Percentiles rank a stretch among this genome's conserved stretches.
Evolutionary conservation across 2,888 invertebrate genomes (phyloP).

Genomic region (Dasypogon diadema): DNA sequence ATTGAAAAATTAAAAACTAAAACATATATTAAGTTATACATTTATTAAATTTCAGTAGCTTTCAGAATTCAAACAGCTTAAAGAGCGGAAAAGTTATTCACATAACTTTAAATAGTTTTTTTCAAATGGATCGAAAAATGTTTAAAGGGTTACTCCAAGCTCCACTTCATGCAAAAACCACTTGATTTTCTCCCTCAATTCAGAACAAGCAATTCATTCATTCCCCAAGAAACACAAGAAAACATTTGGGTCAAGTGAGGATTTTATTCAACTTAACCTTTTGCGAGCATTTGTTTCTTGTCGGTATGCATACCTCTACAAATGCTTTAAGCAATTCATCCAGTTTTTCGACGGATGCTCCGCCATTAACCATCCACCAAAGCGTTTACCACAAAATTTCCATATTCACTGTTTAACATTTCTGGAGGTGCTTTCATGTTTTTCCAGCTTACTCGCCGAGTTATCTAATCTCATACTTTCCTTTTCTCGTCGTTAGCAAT

Average conservation of each 20-base stretch:
- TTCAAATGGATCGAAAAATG: too few relatives aligned
- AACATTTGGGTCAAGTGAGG: background rate
- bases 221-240: background rate
- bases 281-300: background rate
- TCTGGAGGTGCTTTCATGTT: background rate
- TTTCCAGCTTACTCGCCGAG: background rate
- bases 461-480: background rate
- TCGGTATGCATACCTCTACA: background rate
- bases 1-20: too few relatives aligned
- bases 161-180: too few relatives aligned
- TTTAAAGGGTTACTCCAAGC: too few relatives aligned
- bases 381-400: background rate
- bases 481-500: conserved; percentile 1
- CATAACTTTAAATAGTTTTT: too few relatives aligned
- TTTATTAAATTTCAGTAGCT: too few relatives aligned
- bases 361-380: background rate
- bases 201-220: too few relatives aligned
- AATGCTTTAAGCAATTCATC: background rate
- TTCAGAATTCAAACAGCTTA: too few relatives aligned
- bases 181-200: too few relatives aligned
- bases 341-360: background rate
- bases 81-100: too few relatives aligned
- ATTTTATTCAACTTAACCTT: background rate
- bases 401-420: background rate
- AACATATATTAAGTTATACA: too few relatives aligned